Evolutionary conservation across 2,888 invertebrate species (phyloP).

Genomic region (Parapristionchus giblindavisi): DNA sequence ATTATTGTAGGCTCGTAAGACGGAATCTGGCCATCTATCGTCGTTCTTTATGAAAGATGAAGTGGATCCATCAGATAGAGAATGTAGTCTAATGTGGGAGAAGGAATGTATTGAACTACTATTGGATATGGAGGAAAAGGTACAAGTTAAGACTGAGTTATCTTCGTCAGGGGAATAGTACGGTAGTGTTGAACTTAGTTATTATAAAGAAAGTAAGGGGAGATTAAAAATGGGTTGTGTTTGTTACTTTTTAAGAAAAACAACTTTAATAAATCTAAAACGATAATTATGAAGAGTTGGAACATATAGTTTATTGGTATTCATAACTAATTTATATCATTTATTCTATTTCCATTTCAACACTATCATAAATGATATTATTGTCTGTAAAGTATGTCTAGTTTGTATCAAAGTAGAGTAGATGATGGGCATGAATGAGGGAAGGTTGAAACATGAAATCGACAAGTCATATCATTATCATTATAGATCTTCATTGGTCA

Average conservation of each 20-base stretch:
- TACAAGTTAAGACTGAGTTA: slow-evolving; percentile 10
- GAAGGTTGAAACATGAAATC: no score
- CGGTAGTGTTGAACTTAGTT: neutral
- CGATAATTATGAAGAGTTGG: neutral
- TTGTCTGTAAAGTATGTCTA: no score
- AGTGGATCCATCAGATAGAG: slow-evolving; percentile 45
- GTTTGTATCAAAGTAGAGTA: no score
- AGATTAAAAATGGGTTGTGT: no score
- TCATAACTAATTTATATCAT: no score
- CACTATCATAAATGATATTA: no score
- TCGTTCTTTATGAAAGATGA: slow-evolving; percentile 41
- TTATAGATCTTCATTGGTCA: slow-evolving; percentile 50
- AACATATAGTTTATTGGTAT: no score
- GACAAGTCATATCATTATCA: neutral
- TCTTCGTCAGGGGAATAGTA: no score
- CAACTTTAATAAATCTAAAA: neutral
- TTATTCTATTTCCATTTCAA: no score
- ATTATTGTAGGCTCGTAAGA: slow-evolving; percentile 39
- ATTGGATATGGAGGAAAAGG: slow-evolving; percentile 58
- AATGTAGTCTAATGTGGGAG: slow-evolving; percentile 49
- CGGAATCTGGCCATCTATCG: slow-evolving; percentile 41
- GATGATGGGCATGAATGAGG: no score
- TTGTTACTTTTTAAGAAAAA: neutral
- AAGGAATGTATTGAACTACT: slow-evolving; percentile 52
- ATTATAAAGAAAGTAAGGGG: no score